Percentiles rank a stretch among this genome's conserved stretches.
Evolutionary conservation across 2,888 invertebrate genomes (phyloP).

Genomic region (Noctua janthina): DNA sequence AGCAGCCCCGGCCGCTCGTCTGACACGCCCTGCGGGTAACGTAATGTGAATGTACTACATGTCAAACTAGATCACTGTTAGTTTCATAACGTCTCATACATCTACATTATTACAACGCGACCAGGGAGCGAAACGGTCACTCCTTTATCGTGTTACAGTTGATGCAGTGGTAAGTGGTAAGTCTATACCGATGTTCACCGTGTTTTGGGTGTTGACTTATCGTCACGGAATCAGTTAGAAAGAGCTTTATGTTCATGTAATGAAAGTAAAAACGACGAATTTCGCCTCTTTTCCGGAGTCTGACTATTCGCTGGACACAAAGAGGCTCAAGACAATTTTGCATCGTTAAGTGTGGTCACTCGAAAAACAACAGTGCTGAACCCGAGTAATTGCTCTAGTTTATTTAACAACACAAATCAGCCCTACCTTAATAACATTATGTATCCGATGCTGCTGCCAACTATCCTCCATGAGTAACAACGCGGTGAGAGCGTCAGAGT

Average conservation of each 20-base stretch:
- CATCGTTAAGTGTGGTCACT: not conserved
- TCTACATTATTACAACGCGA: not conserved
- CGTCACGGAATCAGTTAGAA: not conserved
- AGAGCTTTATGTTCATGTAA: not conserved
- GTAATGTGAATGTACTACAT: not conserved
- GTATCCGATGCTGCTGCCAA: conserved; percentile 98
- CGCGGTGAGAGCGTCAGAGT: conserved; percentile 96
- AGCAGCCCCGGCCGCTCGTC: conserved; percentile 96
- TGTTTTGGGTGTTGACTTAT: not conserved
- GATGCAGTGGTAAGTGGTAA: not conserved
- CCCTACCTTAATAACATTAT: conserved; percentile 96
- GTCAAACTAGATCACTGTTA: not conserved
- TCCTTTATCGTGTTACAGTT: not conserved
- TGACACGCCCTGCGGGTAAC: conserved; percentile 81
- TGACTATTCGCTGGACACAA: not conserved
- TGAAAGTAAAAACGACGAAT: not conserved
- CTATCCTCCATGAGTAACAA: conserved; percentile 97
- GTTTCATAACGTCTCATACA: not conserved
- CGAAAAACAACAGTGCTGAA: not conserved
- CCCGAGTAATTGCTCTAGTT: not conserved
- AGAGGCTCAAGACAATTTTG: not conserved
- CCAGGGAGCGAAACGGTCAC: not conserved
- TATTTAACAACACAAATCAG: not conserved
- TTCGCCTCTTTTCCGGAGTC: not conserved
- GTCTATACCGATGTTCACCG: not conserved